A percentile compares a stretch with the other conserved stretches of the same genome.
Conservation (phyloP, 2,888 invertebrate genomes). For the Allygus modestus region DNA sequence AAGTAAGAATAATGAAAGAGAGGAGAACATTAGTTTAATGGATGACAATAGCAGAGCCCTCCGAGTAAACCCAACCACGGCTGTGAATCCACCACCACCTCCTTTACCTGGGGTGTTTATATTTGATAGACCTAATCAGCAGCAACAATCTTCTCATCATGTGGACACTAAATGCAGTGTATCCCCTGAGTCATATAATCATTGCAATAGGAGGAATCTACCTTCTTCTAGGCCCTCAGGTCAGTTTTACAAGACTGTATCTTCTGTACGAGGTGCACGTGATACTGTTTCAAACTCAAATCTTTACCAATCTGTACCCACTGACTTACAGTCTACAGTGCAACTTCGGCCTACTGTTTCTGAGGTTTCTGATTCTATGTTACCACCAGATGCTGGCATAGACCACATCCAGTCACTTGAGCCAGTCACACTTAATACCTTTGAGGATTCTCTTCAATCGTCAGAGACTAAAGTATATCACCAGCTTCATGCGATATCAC, state of each 20-base stretch:
- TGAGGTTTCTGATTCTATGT: not conserved
- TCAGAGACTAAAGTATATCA: constrained; percentile 43
- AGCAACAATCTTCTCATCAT: not conserved
- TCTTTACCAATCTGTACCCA: not conserved
- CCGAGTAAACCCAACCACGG: not conserved
- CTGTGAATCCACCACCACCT: constrained; percentile 23
- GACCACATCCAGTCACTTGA: not conserved
- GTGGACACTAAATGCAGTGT: not conserved
- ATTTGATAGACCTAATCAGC: constrained; percentile 29
- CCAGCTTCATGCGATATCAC: constrained; percentile 7
- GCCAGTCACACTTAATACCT: not conserved
- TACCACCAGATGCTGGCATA: not conserved
- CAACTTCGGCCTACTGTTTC: not conserved
- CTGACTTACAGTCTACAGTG: not conserved
- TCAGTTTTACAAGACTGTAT: not conserved
- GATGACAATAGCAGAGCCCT: not conserved
- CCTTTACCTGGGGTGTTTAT: constrained; percentile 34
- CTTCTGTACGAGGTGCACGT: not conserved
- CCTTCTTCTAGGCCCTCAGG: not conserved
- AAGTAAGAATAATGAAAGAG: not conserved
- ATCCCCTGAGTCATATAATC: not conserved
- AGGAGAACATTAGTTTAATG: not conserved
- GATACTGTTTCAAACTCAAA: not conserved
- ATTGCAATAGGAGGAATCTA: not conserved
- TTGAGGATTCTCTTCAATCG: constrained; percentile 1